Base-by-base conservation (phyloP, 2,113 vertebrate genomes). In the Otus sunia region DNA sequence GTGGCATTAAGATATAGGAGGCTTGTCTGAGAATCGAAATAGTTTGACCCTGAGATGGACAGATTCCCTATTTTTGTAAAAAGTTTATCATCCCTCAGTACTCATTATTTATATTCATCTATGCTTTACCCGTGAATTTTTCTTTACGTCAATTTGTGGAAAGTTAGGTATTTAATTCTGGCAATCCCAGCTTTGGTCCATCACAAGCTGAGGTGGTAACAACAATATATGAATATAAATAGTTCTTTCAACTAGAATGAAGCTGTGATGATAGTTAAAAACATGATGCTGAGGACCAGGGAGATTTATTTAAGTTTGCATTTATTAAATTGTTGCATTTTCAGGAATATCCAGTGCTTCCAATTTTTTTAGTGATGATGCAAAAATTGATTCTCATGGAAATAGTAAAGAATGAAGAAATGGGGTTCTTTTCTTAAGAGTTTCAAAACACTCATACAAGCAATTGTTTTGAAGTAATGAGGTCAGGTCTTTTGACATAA, bases 371-470 rank as follows among this genome's bases (percentile, higher is more conserved):
- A 72, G 20, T 47, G 15, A 64, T 64, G 17, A 26, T 55, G 22
- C 37, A 91, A 62, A 90, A 71, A 34, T 30, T 47, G 75, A 43
- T 91, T 86, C 7, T 37, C 29, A 37, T 59, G 71, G 37, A 50
- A 58, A 71, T 3, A 47, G 8, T n/a, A 74, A 39, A 47, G 7
- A 88, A 76, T 0, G 0, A 75, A 82, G 22, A 6, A 88, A 56
- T 59, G 2, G 4, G 12, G 13, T 53, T 58, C 25, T 56, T 64
- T 86, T 59, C 47, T 78, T 55, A 58, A 75, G 43, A 66, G 8
- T 60, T 88, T 86, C n/a, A 72, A 55, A 80, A 53, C 20, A 30
- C 14, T 43, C 68, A 10, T 36, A 72, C 5, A 78, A 90, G 27
- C 10, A 21, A 36, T 15, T 58, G 3, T 73, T 68, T 60, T 39